These are phyloP conservation scores for Pseudococcus viburni DNA, from an alignment of 2,888 invertebrate genomes.

Conservation along the genomic window DNA sequence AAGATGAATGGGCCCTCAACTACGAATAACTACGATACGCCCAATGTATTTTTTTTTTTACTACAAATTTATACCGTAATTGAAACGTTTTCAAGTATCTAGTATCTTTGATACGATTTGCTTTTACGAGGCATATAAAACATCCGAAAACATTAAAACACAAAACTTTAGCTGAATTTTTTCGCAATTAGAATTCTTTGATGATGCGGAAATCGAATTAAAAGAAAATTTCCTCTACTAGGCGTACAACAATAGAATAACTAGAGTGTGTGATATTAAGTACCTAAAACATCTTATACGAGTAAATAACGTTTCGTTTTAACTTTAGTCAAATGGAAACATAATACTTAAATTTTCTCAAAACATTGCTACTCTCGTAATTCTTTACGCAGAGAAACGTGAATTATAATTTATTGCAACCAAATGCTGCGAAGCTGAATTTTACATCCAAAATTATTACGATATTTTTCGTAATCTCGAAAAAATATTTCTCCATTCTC, in stretches of 20 bases:
- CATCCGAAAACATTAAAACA: conserved; percentile 7
- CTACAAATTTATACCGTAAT: neutral
- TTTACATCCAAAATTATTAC: neutral
- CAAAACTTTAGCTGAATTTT: neutral
- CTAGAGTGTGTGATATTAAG: neutral
- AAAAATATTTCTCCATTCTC: too few species aligned
- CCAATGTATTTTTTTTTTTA: neutral
- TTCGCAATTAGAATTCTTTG: conserved; percentile 26
- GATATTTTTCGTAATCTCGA: too few species aligned
- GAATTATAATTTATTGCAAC: neutral
- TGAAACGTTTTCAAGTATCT: neutral
- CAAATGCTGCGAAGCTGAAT: neutral
- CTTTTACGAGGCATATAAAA: neutral
- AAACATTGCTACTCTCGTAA: neutral
- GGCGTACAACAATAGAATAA: neutral
- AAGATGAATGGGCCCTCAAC: neutral
- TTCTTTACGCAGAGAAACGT: neutral
- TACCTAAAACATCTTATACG: neutral
- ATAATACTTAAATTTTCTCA: conserved; percentile 8
- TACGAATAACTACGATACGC: neutral
- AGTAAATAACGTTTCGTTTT: conserved; percentile 5
- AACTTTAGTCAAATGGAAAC: neutral
- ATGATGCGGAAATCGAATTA: neutral
- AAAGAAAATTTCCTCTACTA: neutral
- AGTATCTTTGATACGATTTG: neutral